A percentile compares a stretch with the other conserved stretches of the same genome.
phyloP scores from a whole-genome alignment of 2,113 vertebrate genomes.

The Odontophorus gujanensis region DNA sequence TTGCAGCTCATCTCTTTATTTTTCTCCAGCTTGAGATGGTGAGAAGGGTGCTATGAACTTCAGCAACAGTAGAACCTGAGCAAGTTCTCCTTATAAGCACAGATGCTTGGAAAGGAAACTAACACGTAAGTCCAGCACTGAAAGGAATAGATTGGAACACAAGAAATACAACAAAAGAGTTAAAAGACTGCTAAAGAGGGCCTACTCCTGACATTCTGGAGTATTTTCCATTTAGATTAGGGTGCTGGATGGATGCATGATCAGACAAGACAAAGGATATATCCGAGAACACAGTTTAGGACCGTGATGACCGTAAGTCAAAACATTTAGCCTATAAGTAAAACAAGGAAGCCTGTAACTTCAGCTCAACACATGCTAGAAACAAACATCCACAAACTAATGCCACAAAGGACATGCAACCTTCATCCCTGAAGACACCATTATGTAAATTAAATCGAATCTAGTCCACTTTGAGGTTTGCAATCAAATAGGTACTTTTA shows the following conservation, averaged over 20 bases:
- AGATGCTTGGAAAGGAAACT: background rate
- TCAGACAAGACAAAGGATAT: background rate
- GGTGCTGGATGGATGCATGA: background rate
- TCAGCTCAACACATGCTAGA: slow-evolving; percentile 49
- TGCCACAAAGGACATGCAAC: slow-evolving; percentile 60
- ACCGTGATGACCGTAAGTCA: background rate
- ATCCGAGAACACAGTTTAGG: slow-evolving; percentile 1
- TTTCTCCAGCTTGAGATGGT: background rate
- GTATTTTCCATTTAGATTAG: background rate
- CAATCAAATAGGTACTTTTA: slow-evolving; percentile 59
- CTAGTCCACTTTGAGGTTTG: slow-evolving; percentile 39
- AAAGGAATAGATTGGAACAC: background rate
- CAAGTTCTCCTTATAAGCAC: background rate
- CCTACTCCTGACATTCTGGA: background rate
- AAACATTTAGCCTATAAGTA: slow-evolving; percentile 30
- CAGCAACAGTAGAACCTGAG: background rate
- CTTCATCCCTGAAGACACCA: slow-evolving; percentile 54
- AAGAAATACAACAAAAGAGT: background rate
- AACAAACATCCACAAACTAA: slow-evolving; percentile 60
- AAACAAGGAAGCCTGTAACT: slow-evolving; percentile 50
- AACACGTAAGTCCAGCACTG: background rate
- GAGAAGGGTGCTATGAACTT: background rate
- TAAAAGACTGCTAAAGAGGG: background rate
- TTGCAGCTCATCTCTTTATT: background rate
- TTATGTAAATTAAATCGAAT: slow-evolving; percentile 37